These are phyloP conservation scores for Drosophila paucipuncta DNA, from an alignment of 2,888 invertebrate genomes.

Conservation along the genomic window DNA sequence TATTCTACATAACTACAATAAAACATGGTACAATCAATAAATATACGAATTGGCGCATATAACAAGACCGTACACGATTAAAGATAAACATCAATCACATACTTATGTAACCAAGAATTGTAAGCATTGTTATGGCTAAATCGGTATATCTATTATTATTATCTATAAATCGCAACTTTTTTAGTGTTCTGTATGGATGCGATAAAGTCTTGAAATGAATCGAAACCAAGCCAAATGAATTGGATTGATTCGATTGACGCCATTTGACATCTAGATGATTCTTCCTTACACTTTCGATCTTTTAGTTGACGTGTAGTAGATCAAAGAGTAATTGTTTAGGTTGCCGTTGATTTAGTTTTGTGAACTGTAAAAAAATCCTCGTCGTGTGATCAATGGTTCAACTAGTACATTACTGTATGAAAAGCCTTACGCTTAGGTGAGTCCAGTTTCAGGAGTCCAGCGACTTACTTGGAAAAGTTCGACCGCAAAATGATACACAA, in stretches of 20 bases:
- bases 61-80: conserved; percentile 32
- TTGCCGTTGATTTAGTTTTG: conserved; percentile 25
- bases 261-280: conserved; percentile 8
- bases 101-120: conserved; percentile 7
- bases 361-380: conserved; percentile 12
- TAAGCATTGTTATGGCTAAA: conserved; percentile 10
- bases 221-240: conserved; percentile 5
- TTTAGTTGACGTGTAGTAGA: conserved; percentile 8
- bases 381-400: conserved; percentile 18
- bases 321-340: conserved; percentile 29
- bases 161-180: conserved; percentile 15
- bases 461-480: conserved; percentile 4
- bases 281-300: conserved; percentile 7
- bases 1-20: conserved; percentile 35
- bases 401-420: conserved; percentile 9
- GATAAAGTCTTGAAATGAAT: conserved; percentile 32
- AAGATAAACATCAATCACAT: conserved; percentile 43
- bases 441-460: conserved; percentile 18
- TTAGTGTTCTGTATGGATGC: conserved; percentile 59
- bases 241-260: conserved; percentile 22
- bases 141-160: conserved; percentile 18
- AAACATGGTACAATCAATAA: conserved; percentile 57
- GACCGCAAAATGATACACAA: conserved; percentile 30
- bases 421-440: conserved; percentile 28
- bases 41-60: conserved; percentile 64